Base-by-base conservation (phyloP, 2,797 vertebrate species). In the Nannoperca australis region DNA sequence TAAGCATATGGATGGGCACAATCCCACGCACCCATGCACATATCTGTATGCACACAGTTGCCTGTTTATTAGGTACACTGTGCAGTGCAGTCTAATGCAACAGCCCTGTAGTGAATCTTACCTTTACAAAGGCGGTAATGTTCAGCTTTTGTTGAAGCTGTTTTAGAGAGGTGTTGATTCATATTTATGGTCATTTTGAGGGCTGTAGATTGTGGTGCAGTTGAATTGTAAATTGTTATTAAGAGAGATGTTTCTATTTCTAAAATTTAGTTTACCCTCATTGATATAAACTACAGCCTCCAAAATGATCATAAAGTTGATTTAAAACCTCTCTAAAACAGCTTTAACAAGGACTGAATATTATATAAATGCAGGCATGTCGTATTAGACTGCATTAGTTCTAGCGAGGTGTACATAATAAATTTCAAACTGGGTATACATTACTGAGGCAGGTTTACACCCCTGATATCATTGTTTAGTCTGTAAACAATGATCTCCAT, bases 401-500 rank as follows among this genome's bases (percentile, higher is more conserved):
- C 30, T 15, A 32, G 24, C 22, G 30, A 38, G 38, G 30, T 71
- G 42, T 36, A 45, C 27, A 8, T 69, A 22, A 71, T 64, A 53
- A 78, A 73, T 38, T 13, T 63, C 54, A 69, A 70, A 38, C 32
- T 36, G 12, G 5, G 17, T 47, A n/a, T 72, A 36, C 27, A 47
- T 51, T 38, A 47, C 7, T 32, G 32, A 62, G 72, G 50, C 70
- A 79, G 53, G 53, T 77, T 61, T 58, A 71, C 49, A 27, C 1
- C 42, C 17, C 32, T 59, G 47, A 49, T 64, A n/a, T 78, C 61
- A 66, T 70, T 55, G n/a, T 62, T 58, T 32, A 44, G 65, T 71
- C 62, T 77, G 55, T 74, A 81, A 87, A 91, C 82, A 86, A 70
- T 70, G 64, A 65, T 79, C 42, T 45, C 17, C 59, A 90, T 86